Percentiles rank a stretch among this genome's conserved stretches.
Evolutionary conservation across 2,888 invertebrate species (phyloP).

Genomic region (Tipula unca): DNA sequence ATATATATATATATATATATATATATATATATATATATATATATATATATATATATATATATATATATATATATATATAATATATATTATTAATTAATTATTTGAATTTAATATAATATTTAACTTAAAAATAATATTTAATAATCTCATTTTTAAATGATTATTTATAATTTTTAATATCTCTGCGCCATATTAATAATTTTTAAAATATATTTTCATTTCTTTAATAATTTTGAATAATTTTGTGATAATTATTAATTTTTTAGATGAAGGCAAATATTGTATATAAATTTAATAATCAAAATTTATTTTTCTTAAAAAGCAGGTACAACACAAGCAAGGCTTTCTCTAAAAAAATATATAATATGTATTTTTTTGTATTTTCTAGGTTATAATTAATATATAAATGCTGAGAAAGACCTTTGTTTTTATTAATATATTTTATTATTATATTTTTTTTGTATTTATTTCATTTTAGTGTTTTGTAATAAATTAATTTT

Average conservation of each 20-base stretch:
- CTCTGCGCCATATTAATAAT: not conserved
- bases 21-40: not conserved
- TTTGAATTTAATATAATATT: not conserved
- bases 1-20: not conserved
- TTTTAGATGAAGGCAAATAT: slow-evolving; percentile 9
- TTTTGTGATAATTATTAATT: not conserved
- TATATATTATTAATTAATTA: not conserved
- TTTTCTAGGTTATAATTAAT: not conserved
- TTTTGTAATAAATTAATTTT: not conserved
- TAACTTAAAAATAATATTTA: not conserved
- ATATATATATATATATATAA: not conserved
- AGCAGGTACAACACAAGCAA: slow-evolving; percentile 18
- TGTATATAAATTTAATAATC: not conserved
- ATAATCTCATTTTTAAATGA: not conserved
- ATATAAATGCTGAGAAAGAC: not conserved
- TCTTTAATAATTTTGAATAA: not conserved
- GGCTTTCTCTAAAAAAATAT: not conserved
- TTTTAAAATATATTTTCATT: not conserved
- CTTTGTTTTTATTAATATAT: not conserved
- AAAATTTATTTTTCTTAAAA: not conserved
- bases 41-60: not conserved
- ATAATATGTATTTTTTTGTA: not conserved
- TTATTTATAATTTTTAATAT: not conserved
- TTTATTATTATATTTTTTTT: not conserved
- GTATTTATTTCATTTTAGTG: not conserved